Base-by-base conservation (phyloP, 2,797 vertebrate genomes). In the Acanthornis magna region DNA sequence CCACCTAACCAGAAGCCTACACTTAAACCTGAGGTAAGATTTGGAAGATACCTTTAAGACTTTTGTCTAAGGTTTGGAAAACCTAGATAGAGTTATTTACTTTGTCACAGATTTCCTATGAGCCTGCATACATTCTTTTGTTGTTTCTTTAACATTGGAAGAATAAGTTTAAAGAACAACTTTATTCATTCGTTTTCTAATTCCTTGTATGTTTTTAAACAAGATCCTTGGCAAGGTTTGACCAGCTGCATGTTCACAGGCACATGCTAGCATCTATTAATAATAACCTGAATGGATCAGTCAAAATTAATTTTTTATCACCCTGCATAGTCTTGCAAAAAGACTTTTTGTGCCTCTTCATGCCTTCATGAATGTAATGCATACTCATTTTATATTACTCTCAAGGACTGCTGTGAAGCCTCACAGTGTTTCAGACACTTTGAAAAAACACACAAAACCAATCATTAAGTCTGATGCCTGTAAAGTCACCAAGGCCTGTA, bases 121-220 rank as follows among this genome's bases (percentile, higher is more conserved):
- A 72, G 16, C 2, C 7, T 62, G 50, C 2, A 2, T n/a, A 32
- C 2, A 43, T 0, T 36, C 2, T 40, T 45, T 27, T 61, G 19
- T 16, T 43, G 1, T 32, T 90, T 78, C 38, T 57, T 84, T 67
- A 54, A 19, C 23, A 25, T 4, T 22, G 3, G 2, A 51, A 53
- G 15, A 43, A 20, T 36, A 72, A 93, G 7, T 68, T 45, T 17
- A 72, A 45, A 63, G 10, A 67, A n/a, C 17, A 61, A 21, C 2
- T 43, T 78, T 38, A 47, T 57, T 65, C 9, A 34, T 16, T 45
- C 40, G 4, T 76, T 10, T 34, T 83, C 4, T 27, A 54, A n/a
- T 58, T 77, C 12, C 27, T 11, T 7, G 3, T 27, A 50, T 20
- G 5, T 27, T 66, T 80, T 83, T 61, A 51, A 61, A 54, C 9